phyloP scores from a whole-genome alignment of 2,797 vertebrate species.

The Heliangelus exortis region DNA sequence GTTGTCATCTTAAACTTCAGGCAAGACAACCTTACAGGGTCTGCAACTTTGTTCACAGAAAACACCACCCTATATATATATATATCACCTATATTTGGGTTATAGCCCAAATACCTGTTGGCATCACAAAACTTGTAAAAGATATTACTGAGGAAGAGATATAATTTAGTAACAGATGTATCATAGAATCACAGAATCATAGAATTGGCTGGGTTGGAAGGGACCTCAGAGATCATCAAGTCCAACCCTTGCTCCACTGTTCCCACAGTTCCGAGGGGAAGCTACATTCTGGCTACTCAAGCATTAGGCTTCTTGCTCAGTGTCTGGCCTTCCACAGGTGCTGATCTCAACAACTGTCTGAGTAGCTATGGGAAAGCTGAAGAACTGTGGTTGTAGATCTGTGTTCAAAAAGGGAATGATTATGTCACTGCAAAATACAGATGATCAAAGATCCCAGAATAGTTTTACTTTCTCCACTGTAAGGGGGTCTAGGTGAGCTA shows the following conservation, averaged over 20 bases:
- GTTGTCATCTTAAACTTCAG: neutral
- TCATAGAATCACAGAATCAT: too few relatives aligned
- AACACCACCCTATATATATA: too few relatives aligned
- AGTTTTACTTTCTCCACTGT: neutral
- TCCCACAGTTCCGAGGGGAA: rapidly evolving
- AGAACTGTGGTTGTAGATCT: neutral
- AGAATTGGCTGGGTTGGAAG: too few relatives aligned
- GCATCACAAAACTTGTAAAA: neutral
- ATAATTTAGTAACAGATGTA: neutral
- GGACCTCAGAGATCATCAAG: too few relatives aligned
- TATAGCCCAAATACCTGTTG: neutral
- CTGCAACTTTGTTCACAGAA: neutral
- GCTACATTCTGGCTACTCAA: neutral
- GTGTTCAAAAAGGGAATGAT: neutral
- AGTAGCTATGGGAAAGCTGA: neutral
- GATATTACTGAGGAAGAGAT: too few relatives aligned
- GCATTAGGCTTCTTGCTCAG: neutral
- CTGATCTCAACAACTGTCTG: neutral
- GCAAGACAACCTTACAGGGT: neutral
- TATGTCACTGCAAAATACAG: neutral
- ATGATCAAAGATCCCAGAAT: neutral
- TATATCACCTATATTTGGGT: too few relatives aligned
- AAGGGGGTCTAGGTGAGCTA: neutral
- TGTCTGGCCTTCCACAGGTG: neutral
- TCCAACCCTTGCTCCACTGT: too few relatives aligned